Base-by-base conservation (phyloP, 2,888 invertebrate genomes). In the Troides aeacus region DNA sequence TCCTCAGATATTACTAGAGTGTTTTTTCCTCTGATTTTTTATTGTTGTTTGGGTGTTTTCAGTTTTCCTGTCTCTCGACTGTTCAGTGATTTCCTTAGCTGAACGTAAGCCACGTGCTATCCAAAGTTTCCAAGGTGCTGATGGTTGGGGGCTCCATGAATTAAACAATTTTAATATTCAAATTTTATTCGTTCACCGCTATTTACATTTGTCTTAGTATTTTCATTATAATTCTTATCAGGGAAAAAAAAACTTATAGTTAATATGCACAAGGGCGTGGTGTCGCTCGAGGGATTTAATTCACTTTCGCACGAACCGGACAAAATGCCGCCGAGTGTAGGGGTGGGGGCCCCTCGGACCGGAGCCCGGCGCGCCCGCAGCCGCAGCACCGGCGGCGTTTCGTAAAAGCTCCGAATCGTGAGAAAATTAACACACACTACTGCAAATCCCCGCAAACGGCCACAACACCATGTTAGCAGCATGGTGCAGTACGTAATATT, bases 401-500 rank as follows among this genome's bases (percentile, higher is more conserved):
- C 8, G 24, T 30, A 6, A 23, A 23, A 56, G 39, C 15, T 50
- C 56, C 66, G 56, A 53, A 23, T 66, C 7, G 36, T 58, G 62
- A 6, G 58, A 57, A 24, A 65, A 17, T 65, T 60, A 36, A 62
- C 61, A 53, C 39, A 30, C 53, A 46, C 65, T 58, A 46, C 56
- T 2, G 61, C 59, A 65, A 69, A 66, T 69, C 64, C 69, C 17
- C 21, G 21, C 64, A 62, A 56, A 57, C 65, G 42, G 56, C 61
- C 64, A 61, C 69, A 53, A 60, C 42, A 56, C 69, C 60, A 61
- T 59, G 39, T 56, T 61, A 57, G 30, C 56, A 18, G 53, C 57
- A 23, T 50, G 50, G 66, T 39, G 66, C 67, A 67, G 7, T 57
- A 21, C 57, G 21, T 57, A 10, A 57, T 57, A 21, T 57, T 21